Evolutionary conservation across 1,140 invertebrate genomes (phyloP).

Genomic region (Portunus trituberculatus): DNA sequence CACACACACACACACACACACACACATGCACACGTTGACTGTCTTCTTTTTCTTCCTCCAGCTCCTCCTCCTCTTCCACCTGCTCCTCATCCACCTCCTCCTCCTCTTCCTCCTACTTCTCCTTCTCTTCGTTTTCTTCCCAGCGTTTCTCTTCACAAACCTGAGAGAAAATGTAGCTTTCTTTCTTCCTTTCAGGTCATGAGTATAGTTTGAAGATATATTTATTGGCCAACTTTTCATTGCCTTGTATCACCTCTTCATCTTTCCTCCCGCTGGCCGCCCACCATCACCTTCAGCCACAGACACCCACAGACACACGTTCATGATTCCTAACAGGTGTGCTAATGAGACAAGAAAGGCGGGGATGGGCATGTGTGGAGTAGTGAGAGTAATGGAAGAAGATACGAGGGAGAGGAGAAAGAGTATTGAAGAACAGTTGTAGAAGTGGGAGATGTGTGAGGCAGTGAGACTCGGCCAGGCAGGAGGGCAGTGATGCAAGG

Average conservation of each 20-base stretch:
- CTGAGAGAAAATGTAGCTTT: slow-evolving; percentile 2
- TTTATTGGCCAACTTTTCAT: not conserved
- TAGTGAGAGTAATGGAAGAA: not conserved
- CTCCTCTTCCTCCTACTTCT: too few relatives aligned
- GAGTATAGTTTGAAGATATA: not conserved
- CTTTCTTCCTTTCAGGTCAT: not conserved
- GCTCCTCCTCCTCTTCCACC: too few relatives aligned
- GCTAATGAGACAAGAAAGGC: not conserved
- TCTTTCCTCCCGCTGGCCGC: not conserved
- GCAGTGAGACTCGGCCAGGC: not conserved
- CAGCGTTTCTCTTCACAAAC: slow-evolving; percentile 10
- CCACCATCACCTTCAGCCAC: too few relatives aligned
- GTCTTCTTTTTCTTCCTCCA: too few relatives aligned
- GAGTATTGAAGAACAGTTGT: not conserved
- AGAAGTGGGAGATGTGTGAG: not conserved
- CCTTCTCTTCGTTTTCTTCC: not conserved
- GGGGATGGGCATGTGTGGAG: not conserved
- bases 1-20: too few relatives aligned
- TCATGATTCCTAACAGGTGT: not conserved
- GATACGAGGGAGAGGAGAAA: not conserved
- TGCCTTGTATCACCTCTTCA: not conserved
- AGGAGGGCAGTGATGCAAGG: not conserved
- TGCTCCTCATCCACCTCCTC: too few relatives aligned
- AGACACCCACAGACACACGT: not conserved
- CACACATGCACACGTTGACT: too few relatives aligned